phyloP scores from a whole-genome alignment of 2,888 invertebrate genomes.

The Andrena trimmerana region DNA sequence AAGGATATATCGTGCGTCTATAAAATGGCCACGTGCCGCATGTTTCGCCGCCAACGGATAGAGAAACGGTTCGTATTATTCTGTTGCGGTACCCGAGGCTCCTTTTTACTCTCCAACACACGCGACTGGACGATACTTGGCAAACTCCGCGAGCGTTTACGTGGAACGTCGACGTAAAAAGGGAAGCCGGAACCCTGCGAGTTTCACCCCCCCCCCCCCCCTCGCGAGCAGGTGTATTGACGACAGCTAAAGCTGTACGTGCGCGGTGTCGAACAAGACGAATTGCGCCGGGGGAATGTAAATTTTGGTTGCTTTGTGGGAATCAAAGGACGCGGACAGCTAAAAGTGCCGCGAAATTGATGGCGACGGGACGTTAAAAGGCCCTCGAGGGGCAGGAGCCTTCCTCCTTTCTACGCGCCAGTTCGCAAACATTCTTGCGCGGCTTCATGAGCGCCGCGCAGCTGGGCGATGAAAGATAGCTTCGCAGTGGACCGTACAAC shows the following conservation, averaged over 20 bases:
- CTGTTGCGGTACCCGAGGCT: background rate
- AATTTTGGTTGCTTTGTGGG: conserved; percentile 21
- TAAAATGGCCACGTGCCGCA: conserved; percentile 45
- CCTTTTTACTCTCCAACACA: background rate
- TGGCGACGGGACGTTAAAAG: conserved; percentile 18
- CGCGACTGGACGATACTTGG: conserved; percentile 21
- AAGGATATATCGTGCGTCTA: conserved; percentile 51
- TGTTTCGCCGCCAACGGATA: conserved; percentile 32
- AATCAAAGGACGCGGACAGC: conserved; percentile 15
- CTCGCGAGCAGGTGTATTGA: conserved; percentile 12
- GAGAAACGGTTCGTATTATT: conserved; percentile 44
- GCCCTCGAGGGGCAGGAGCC: background rate
- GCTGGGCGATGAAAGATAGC: too few species aligned
- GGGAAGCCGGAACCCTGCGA: background rate
- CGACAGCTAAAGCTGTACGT: background rate
- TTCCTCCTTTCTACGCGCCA: background rate
- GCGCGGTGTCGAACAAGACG: conserved; percentile 34
- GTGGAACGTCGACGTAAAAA: conserved; percentile 17
- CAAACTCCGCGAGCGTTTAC: conserved; percentile 34
- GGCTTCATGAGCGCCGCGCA: too few species aligned
- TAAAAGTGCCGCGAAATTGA: conserved; percentile 21
- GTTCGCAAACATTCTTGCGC: background rate
- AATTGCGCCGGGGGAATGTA: conserved; percentile 30
- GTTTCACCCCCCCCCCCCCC: background rate
- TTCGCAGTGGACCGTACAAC: conserved; percentile 9